Percentiles rank a stretch among this genome's conserved stretches.
Conservation (phyloP, 2,888 invertebrate genomes). For the Sussaba pulchella region DNA sequence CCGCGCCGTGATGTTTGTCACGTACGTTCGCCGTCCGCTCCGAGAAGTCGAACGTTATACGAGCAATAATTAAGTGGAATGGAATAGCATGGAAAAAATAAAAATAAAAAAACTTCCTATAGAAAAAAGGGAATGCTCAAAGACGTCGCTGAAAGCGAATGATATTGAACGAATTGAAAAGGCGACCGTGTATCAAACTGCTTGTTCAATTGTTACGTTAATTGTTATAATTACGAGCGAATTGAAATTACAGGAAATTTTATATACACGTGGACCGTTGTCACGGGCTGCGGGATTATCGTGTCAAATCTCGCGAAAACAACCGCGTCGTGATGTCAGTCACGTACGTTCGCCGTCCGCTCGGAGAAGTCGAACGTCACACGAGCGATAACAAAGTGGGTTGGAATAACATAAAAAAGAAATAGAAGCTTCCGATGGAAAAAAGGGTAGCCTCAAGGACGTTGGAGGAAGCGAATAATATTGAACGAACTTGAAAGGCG, state of each 20-base stretch:
- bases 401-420: constrained; percentile 11
- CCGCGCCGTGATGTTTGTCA: constrained; percentile 46
- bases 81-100: constrained; percentile 12
- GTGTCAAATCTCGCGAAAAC: background rate
- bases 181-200: too few species aligned
- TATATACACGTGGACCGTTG: constrained; percentile 2
- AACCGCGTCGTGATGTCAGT: constrained; percentile 40
- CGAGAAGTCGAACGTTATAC: constrained; percentile 48
- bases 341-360: constrained; percentile 48
- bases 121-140: background rate
- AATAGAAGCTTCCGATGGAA: constrained; percentile 22
- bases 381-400: constrained; percentile 51
- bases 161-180: background rate
- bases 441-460: background rate
- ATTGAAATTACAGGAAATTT: too few species aligned
- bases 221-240: too few species aligned
- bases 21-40: constrained; percentile 42
- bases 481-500: background rate
- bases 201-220: too few species aligned
- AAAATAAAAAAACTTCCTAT: constrained; percentile 26
- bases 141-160: background rate
- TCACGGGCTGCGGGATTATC: constrained; percentile 1
- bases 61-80: constrained; percentile 52
- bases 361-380: constrained; percentile 50
- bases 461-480: background rate